Base-by-base conservation (phyloP, 2,888 invertebrate genomes). In the Pristionchus maxplancki region DNA sequence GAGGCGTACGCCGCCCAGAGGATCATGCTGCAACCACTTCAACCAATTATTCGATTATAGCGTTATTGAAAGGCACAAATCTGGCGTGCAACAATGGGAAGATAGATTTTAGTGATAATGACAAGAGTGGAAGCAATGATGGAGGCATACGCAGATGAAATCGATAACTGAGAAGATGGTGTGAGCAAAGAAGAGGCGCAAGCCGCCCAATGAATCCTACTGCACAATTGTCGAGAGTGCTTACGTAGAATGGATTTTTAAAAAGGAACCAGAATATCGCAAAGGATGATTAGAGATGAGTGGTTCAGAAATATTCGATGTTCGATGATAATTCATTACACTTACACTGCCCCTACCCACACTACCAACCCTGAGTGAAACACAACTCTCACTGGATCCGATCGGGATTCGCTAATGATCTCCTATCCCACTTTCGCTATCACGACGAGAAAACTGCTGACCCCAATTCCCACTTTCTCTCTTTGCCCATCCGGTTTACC, bases 401-500 rank as follows among this genome's bases (percentile, higher is more conserved):
- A 37, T 24, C 31, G 15, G 37, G 71, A 71, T 20, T 71, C 20
- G 71, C 71, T 71, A 64, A 64, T 37, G 37, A 34, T 71, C 58
- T 50, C 37, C 71, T 37, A 20, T 34, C 37, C 71, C 34, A 71
- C 71, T 71, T 71, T 71, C 71, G 20, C 71, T 71, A 78, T 78
- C 78, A 78, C 40, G n/a, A n/a, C n/a, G 78, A 78, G 78, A 78
- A 78, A 78, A 78, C 78, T 78, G 78, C 78, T 78, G 78, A 78
- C 78, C 78, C 48, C 78, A 78, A 78, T 78, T 78, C 78, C 78
- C 44, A 48, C 78, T 78, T 78, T 44, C 71, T 37, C 78, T 28
- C 28, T n/a, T 71, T 15, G 44, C 28, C 13, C 13, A 48, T 24
- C 78, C 44, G n/a, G 44, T 78, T 78, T 48, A 13, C 44, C 28